A percentile compares a stretch with the other conserved stretches of the same genome.
Evolutionary conservation across 2,888 invertebrate species (phyloP).

Genomic region (Thysanoteuthis rhombus): DNA sequence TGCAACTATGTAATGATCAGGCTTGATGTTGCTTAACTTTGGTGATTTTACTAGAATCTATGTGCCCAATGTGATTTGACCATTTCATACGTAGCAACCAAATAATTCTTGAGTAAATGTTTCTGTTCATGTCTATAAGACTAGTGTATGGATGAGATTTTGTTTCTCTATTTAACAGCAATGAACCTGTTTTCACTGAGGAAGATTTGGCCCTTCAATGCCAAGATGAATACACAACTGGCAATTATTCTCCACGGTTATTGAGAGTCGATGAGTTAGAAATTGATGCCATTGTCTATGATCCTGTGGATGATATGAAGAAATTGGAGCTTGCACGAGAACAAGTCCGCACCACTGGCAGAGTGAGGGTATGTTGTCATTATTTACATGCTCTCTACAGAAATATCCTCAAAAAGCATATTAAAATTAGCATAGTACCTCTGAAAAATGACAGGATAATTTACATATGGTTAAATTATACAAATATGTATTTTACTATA

Average conservation of each 20-base stretch:
- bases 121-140: background rate
- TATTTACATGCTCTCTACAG: background rate
- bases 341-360: slow-evolving; percentile 71
- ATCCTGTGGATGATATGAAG: slow-evolving; percentile 80
- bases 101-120: too few relatives aligned
- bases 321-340: slow-evolving; percentile 79
- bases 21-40: too few relatives aligned
- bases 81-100: too few relatives aligned
- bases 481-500: too few relatives aligned
- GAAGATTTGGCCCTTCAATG: slow-evolving; percentile 70
- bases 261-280: slow-evolving; percentile 76
- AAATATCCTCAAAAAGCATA: too few relatives aligned
- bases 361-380: slow-evolving; percentile 70
- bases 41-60: too few relatives aligned
- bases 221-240: slow-evolving; percentile 80
- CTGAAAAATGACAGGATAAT: too few relatives aligned
- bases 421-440: too few relatives aligned
- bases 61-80: too few relatives aligned
- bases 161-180: background rate
- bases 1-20: too few relatives aligned
- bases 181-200: slow-evolving; percentile 68
- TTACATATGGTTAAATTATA: too few relatives aligned
- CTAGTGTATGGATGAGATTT: background rate
- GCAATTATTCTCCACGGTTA: slow-evolving; percentile 85
- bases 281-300: slow-evolving; percentile 80